A percentile compares a stretch with the other conserved stretches of the same genome.
phyloP scores from a whole-genome alignment of 2,113 vertebrate species.

The Stomatorhinus ivindoensis region DNA sequence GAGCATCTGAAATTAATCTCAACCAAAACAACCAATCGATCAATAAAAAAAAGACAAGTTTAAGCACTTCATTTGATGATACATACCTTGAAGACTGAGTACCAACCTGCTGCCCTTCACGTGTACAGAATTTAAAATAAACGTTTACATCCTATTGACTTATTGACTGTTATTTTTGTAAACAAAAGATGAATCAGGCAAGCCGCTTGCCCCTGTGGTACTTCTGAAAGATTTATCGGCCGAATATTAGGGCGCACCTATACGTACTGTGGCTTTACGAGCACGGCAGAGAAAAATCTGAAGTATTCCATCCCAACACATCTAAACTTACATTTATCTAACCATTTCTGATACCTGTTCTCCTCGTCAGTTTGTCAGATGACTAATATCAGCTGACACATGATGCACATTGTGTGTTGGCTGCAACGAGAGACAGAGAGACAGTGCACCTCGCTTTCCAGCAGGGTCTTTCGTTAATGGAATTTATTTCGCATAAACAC shows the following conservation, averaged over 20 bases:
- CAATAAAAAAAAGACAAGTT: background rate
- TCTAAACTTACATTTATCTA: conserved; percentile 23
- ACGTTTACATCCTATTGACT: background rate
- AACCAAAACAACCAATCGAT: background rate
- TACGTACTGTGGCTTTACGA: background rate
- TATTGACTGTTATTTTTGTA: background rate
- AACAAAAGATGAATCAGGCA: background rate
- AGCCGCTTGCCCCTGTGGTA: background rate
- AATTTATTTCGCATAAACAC: background rate
- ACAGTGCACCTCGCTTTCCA: background rate
- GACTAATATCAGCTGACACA: background rate
- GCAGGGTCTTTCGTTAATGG: background rate
- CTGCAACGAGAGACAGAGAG: background rate
- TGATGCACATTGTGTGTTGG: background rate
- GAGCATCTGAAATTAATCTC: background rate
- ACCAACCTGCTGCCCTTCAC: background rate
- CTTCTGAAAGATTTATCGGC: background rate
- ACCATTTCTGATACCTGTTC: background rate
- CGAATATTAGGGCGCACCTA: background rate
- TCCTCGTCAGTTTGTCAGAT: background rate
- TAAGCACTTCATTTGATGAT: background rate
- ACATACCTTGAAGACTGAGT: background rate
- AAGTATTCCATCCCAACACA: background rate
- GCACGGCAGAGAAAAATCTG: background rate
- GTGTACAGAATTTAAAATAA: background rate